Conservation (phyloP, 1,140 invertebrate genomes). For the Pseudoatta argentina region DNA sequence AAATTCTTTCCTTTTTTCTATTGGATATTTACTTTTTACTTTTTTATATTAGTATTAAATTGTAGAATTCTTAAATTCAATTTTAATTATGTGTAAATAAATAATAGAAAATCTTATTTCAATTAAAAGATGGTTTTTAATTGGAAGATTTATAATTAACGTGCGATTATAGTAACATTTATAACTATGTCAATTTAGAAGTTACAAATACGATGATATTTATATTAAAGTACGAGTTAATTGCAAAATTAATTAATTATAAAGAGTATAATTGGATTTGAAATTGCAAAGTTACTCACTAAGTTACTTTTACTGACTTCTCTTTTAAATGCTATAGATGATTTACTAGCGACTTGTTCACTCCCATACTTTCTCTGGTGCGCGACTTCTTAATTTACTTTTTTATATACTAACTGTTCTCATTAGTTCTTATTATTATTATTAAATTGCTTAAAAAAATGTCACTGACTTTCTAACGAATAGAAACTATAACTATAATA, state of each 20-base stretch:
- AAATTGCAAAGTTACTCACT: slow-evolving; percentile 9
- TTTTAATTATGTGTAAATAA: not conserved
- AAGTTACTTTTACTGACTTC: slow-evolving; percentile 19
- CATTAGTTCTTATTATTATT: slow-evolving; percentile 13
- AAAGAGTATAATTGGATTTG: slow-evolving; percentile 1
- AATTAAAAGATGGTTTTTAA: slow-evolving; percentile 2
- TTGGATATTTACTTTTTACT: not conserved
- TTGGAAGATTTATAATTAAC: not conserved
- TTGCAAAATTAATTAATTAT: not conserved
- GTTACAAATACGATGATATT: no score
- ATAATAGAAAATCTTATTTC: not conserved
- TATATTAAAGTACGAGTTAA: not conserved
- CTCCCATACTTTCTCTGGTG: slow-evolving; percentile 39
- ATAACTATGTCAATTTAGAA: not conserved
- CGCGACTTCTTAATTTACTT: slow-evolving; percentile 20
- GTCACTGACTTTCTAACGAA: slow-evolving; percentile 23
- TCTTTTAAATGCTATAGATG: slow-evolving; percentile 28
- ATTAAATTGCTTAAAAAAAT: slow-evolving; percentile 42
- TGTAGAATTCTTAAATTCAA: not conserved
- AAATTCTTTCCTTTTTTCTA: not conserved
- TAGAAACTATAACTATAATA: slow-evolving; percentile 13
- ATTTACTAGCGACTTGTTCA: slow-evolving; percentile 4
- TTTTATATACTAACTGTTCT: not conserved
- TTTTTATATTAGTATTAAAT: not conserved
- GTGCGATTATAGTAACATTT: not conserved